phyloP scores from a whole-genome alignment of 1,140 invertebrate genomes.

The Aphaenogaster floridana region DNA sequence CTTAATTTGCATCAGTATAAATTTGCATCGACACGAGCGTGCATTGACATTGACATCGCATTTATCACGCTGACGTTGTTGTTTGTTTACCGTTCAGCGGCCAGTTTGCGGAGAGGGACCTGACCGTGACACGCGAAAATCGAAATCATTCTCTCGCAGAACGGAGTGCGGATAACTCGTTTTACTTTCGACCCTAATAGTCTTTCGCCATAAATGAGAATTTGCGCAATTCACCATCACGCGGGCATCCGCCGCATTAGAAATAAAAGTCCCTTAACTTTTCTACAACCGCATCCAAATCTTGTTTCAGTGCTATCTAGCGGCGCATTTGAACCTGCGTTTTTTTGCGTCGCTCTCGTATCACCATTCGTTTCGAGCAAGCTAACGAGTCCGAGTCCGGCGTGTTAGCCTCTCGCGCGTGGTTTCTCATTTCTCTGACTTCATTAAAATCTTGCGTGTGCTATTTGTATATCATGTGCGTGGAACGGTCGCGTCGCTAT shows the following conservation, averaged over 20 bases:
- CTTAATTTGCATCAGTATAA: constrained; percentile 24
- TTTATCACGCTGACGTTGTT: constrained; percentile 22
- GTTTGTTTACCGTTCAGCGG: constrained; percentile 31
- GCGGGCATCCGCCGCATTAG: background rate
- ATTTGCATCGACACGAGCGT: constrained; percentile 32
- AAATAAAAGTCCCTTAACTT: background rate
- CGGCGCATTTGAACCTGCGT: background rate
- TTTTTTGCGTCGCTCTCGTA: background rate
- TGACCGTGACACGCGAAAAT: constrained; percentile 15
- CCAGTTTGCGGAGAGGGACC: background rate
- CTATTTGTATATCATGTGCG: background rate
- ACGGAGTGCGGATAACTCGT: background rate
- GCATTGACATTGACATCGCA: constrained; percentile 15
- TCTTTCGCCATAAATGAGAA: background rate
- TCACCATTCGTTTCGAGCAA: background rate
- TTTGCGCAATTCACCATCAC: background rate
- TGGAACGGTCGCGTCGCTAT: background rate
- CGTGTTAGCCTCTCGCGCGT: constrained; percentile 13
- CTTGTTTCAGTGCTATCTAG: background rate
- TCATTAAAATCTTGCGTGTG: background rate
- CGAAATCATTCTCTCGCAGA: constrained; percentile 6
- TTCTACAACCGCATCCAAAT: background rate
- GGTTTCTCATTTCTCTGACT: constrained; percentile 27
- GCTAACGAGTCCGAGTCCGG: background rate
- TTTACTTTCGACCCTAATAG: background rate